These are phyloP conservation scores for Otis tarda DNA, from an alignment of 2,113 vertebrate genomes.

Conservation along the genomic window DNA sequence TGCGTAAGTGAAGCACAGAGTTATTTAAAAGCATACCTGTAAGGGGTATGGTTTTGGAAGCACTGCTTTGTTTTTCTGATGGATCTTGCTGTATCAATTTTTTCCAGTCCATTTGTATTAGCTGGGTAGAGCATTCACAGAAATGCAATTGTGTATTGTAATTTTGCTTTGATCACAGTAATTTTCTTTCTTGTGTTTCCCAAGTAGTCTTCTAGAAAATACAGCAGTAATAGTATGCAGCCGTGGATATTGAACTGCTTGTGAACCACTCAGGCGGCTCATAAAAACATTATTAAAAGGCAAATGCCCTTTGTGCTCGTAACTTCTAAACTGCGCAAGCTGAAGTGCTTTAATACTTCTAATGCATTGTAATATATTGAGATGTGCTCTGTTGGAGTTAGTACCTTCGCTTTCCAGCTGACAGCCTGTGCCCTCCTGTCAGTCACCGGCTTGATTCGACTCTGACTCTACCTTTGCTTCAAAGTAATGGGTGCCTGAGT, in stretches of 20 bases:
- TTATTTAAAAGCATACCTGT: background rate
- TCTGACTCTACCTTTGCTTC: background rate
- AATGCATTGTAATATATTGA: background rate
- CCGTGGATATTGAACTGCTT: conserved; percentile 1
- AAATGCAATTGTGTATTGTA: conserved; percentile 16
- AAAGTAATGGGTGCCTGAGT: background rate
- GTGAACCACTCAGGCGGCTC: conserved; percentile 12
- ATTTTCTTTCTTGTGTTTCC: conserved; percentile 32
- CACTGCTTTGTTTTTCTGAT: background rate
- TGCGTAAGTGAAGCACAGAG: background rate
- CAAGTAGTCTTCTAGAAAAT: conserved; percentile 4
- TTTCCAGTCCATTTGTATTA: conserved; percentile 14
- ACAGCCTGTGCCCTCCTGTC: background rate
- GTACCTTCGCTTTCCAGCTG: background rate
- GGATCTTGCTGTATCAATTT: background rate
- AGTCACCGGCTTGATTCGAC: background rate
- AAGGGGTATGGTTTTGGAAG: background rate
- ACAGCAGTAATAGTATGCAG: conserved; percentile 11
- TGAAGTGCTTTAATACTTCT: conserved; percentile 9
- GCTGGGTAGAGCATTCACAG: background rate
- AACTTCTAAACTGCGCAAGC: background rate
- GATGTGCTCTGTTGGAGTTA: background rate
- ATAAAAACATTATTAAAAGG: conserved; percentile 58
- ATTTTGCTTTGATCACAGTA: conserved; percentile 48
- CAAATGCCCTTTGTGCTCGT: conserved; percentile 31